Evolutionary conservation across 2,113 vertebrate species (phyloP).

Genomic region (Carassius carassius): DNA sequence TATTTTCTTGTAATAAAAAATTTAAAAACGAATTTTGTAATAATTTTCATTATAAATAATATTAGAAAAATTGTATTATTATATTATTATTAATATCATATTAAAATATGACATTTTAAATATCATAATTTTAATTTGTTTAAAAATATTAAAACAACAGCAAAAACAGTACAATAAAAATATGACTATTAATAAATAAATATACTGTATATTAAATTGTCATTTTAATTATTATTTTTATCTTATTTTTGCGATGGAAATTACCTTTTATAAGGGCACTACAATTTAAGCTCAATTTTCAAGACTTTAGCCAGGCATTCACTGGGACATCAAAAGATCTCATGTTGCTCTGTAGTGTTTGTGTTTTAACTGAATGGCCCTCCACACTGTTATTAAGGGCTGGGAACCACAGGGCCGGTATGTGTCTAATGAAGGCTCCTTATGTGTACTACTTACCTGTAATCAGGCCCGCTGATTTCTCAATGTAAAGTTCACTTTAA

Average conservation of each 20-base stretch:
- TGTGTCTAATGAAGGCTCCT: conserved; percentile 60
- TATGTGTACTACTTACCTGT: conserved; percentile 67
- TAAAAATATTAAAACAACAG: too few species aligned
- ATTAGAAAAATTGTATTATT: too few species aligned
- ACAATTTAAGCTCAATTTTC: not conserved
- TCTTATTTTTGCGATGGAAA: not conserved
- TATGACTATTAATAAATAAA: too few species aligned
- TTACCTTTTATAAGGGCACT: not conserved
- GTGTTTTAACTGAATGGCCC: conserved; percentile 26
- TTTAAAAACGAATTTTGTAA: too few species aligned
- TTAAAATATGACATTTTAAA: too few species aligned
- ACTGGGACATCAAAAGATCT: conserved; percentile 26
- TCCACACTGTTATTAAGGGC: conserved; percentile 35
- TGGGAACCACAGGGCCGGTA: conserved; percentile 44
- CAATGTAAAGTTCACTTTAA: conserved; percentile 56
- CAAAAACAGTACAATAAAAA: too few species aligned
- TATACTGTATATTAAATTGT: too few species aligned
- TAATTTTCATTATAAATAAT: too few species aligned
- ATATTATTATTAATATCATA: too few species aligned
- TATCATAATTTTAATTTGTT: too few species aligned
- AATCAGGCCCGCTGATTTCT: conserved; percentile 69
- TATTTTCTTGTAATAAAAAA: too few species aligned
- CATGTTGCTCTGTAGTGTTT: conserved; percentile 35
- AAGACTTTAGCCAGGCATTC: conserved; percentile 7
- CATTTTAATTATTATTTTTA: too few species aligned